Conservation (phyloP, 2,888 invertebrate genomes). For the Himalopsyche kuldschensis region DNA sequence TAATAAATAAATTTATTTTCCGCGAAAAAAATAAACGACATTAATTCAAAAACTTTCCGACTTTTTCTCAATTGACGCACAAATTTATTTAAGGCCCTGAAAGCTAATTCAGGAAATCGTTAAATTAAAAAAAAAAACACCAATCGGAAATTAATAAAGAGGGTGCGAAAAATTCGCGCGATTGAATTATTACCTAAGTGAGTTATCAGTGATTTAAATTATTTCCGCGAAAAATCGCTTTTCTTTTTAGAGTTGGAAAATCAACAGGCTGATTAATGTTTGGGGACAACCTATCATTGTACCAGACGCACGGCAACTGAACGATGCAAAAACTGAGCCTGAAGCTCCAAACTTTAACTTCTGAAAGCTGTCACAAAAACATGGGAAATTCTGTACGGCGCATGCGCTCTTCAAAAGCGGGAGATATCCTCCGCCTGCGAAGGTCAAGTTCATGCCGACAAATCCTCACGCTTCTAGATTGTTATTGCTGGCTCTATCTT, state of each 20-base stretch:
- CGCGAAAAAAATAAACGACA: not conserved
- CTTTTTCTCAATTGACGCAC: not conserved
- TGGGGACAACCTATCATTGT: not conserved
- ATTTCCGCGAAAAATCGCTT: not conserved
- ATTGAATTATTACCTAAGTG: not conserved
- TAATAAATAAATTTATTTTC: not conserved
- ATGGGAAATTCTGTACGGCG: not conserved
- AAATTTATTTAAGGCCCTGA: not conserved
- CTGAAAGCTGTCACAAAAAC: not conserved
- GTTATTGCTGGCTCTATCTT: not conserved
- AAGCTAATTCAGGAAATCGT: not conserved
- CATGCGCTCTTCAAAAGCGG: not conserved
- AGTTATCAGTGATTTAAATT: not conserved
- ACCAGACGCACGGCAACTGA: not conserved
- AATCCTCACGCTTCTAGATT: not conserved
- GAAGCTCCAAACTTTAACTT: not conserved
- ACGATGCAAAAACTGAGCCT: not conserved
- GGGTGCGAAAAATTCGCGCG: not conserved
- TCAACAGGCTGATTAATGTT: not conserved
- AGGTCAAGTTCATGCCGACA: not conserved
- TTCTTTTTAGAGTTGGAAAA: not conserved
- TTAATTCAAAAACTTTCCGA: not conserved
- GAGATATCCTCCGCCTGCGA: not conserved
- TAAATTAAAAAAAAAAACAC: not conserved
- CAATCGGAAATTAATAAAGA: not conserved